Evolutionary conservation across 2,888 invertebrate species (phyloP), one percentile per base, ranked within the genome.

Genomic region (Morpho achilles): DNA sequence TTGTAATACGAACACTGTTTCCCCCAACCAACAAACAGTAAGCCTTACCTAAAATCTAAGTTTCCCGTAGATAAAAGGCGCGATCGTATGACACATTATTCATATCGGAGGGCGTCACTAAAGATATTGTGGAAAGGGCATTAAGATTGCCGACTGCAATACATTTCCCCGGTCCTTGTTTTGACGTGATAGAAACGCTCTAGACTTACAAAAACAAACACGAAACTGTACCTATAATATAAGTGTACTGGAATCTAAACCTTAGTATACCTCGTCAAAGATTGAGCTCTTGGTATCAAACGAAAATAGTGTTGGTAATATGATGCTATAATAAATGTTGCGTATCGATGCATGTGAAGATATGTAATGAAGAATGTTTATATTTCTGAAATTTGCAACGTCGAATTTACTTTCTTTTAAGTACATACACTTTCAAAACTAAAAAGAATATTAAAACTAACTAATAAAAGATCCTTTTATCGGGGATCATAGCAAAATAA

Each of bases 61-160:
- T 80, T 80, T 82, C 79, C 78, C 80, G 70, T 69, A 80, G 83
- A 87, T 88, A 83, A 83, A 86, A 84, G 83, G 81, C 82, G 79
- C 82, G 82, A 85, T 87, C 80, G 78, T 78, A 82, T 80, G 82
- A 84, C 87, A 85, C 87, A 89, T 90, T 89, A 89, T 86, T 89
- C 90, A 90, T 88, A 89, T 83, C 69, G 81, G 80, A 82, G 86
- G 87, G 87, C 79, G 85, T 84, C 84, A 81, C 83, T 87, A 82
- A 87, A 88, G 87, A 88, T 89, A 89, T 87, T 83, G 87, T 82
- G 80, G 84, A 89, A 86, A 86, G 87, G 88, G 87, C 88, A 87
- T 87, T 87, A 87, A 88, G 88, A 87, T 88, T 87, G 85, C 88
- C 86, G 82, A 83, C 79, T 87, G 84, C 85, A 84, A 84, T 88